Conservation (phyloP, 2,113 vertebrate species). For the Bos indicus region DNA sequence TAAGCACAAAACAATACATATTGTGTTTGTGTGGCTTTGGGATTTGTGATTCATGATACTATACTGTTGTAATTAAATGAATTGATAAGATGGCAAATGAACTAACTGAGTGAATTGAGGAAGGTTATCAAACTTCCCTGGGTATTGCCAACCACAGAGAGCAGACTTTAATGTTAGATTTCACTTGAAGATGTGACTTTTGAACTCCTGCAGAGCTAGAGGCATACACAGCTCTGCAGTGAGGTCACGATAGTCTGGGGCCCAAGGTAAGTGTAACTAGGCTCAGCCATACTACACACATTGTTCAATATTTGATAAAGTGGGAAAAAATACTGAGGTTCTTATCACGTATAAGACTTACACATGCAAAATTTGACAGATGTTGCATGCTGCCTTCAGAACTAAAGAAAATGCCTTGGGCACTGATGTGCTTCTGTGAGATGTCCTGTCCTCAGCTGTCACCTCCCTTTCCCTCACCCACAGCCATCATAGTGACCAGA, state of each 20-base stretch:
- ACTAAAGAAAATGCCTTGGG: conserved; percentile 37
- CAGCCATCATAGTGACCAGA: conserved; percentile 72
- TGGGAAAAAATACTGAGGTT: background rate
- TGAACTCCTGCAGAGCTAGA: background rate
- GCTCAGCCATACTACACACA: background rate
- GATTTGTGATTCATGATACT: background rate
- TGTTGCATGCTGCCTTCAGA: conserved; percentile 1
- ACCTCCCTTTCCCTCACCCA: conserved; percentile 71
- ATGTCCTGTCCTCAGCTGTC: conserved; percentile 61
- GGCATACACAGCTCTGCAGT: background rate
- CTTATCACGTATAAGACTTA: background rate
- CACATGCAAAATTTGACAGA: background rate
- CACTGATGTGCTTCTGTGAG: conserved; percentile 53
- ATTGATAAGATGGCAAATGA: background rate
- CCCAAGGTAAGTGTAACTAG: background rate
- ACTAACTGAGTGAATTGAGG: background rate
- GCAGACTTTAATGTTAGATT: background rate
- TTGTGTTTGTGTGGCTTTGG: background rate
- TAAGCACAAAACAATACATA: background rate
- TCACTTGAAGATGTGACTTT: background rate
- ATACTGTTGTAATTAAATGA: background rate
- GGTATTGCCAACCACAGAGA: background rate
- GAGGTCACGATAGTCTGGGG: background rate
- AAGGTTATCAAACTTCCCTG: background rate
- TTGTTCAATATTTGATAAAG: background rate